phyloP scores from a whole-genome alignment of 2,888 invertebrate genomes.

The Seladonia tumulorum region DNA sequence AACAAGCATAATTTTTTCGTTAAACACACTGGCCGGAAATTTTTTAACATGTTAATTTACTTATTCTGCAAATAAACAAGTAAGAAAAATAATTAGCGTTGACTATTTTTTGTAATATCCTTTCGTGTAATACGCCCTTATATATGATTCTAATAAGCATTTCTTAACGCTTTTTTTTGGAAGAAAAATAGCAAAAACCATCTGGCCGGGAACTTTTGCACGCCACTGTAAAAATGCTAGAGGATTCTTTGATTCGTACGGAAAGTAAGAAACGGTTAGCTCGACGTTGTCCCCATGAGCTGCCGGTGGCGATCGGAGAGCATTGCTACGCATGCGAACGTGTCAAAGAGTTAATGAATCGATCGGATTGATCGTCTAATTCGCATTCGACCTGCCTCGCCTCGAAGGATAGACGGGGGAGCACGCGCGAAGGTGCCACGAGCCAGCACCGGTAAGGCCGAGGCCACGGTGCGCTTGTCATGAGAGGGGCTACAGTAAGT shows the following conservation, averaged over 20 bases:
- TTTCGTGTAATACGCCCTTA: no score
- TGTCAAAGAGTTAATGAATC: slow-evolving; percentile 7
- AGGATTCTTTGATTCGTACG: not conserved
- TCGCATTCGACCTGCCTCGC: slow-evolving; percentile 15
- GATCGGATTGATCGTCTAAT: not conserved
- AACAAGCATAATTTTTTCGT: no score
- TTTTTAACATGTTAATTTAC: no score
- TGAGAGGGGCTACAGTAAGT: slow-evolving; percentile 60
- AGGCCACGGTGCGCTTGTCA: slow-evolving; percentile 61
- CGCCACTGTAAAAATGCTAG: no score
- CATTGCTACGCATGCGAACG: slow-evolving; percentile 7
- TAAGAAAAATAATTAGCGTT: no score
- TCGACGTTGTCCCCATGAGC: not conserved
- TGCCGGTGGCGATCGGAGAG: not conserved
- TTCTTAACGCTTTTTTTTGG: no score
- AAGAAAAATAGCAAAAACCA: no score
- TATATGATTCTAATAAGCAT: no score
- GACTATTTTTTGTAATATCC: no score
- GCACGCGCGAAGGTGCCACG: slow-evolving; percentile 43
- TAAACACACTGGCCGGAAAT: no score
- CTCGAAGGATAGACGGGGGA: slow-evolving; percentile 25
- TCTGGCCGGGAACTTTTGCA: no score
- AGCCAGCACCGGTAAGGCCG: slow-evolving; percentile 54
- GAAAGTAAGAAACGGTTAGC: not conserved
- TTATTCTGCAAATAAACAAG: no score